Evolutionary conservation across 2,797 vertebrate species (phyloP).

Genomic region (Morelia viridis): DNA sequence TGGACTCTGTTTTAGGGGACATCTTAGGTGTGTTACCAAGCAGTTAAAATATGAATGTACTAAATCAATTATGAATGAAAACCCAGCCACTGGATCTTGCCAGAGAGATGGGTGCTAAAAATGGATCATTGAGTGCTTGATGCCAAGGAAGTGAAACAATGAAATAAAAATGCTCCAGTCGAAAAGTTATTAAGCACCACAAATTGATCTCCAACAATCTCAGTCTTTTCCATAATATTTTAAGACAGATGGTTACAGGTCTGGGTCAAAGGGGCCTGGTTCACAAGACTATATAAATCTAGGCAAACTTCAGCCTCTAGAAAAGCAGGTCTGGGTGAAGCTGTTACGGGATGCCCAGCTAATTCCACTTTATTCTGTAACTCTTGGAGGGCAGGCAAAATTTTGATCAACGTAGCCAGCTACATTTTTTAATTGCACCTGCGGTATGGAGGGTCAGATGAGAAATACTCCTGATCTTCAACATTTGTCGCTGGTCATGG

Average conservation of each 20-base stretch:
- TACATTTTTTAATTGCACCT: background rate
- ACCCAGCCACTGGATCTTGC: background rate
- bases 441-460: background rate
- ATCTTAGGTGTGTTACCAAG: background rate
- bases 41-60: background rate
- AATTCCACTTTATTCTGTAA: background rate
- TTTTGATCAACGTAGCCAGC: background rate
- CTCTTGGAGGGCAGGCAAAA: background rate
- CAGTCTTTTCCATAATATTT: background rate
- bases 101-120: background rate
- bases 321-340: background rate
- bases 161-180: background rate
- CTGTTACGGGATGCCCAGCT: background rate
- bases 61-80: background rate
- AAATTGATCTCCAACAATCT: background rate
- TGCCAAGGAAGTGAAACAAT: background rate
- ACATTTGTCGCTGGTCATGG: background rate
- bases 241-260: background rate
- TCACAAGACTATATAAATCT: background rate
- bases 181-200: background rate
- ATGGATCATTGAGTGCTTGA: background rate
- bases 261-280: background rate
- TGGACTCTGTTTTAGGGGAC: background rate
- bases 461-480: background rate
- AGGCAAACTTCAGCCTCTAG: too few species aligned